phyloP scores from a whole-genome alignment of 2,113 vertebrate genomes.

The Chionomys nivalis region DNA sequence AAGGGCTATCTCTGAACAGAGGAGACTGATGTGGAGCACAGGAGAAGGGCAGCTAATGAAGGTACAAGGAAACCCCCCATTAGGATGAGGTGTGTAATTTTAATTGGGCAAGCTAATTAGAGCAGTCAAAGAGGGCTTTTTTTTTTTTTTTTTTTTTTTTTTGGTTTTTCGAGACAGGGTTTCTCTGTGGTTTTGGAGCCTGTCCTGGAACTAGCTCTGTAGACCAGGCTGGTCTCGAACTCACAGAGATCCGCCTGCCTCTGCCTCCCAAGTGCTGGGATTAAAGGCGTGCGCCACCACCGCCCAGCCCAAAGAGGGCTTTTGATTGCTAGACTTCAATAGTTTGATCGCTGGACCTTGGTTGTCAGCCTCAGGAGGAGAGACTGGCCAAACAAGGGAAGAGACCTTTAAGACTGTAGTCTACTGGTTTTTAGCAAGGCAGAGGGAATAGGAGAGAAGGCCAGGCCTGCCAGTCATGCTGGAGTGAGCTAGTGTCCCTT shows the following conservation, averaged over 20 bases:
- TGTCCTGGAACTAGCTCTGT: too few relatives aligned
- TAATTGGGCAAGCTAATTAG: neutral
- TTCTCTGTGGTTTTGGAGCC: too few relatives aligned
- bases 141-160: too few relatives aligned
- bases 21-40: neutral
- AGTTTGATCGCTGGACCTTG: neutral
- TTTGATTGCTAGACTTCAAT: neutral
- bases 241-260: too few relatives aligned
- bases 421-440: neutral
- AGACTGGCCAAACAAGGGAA: neutral
- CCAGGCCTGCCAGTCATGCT: neutral
- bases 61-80: neutral
- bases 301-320: too few relatives aligned
- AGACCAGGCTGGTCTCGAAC: too few relatives aligned
- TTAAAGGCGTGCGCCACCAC: too few relatives aligned
- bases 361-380: neutral
- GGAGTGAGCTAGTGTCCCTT: neutral
- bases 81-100: neutral
- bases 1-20: neutral
- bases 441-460: neutral
- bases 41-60: neutral
- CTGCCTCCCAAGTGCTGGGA: too few relatives aligned
- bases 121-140: neutral
- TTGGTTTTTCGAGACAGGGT: too few relatives aligned
- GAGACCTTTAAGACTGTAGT: neutral